These are phyloP conservation scores for Coptodon rendalli DNA, from an alignment of 2,113 vertebrate genomes.

Conservation along the genomic window DNA sequence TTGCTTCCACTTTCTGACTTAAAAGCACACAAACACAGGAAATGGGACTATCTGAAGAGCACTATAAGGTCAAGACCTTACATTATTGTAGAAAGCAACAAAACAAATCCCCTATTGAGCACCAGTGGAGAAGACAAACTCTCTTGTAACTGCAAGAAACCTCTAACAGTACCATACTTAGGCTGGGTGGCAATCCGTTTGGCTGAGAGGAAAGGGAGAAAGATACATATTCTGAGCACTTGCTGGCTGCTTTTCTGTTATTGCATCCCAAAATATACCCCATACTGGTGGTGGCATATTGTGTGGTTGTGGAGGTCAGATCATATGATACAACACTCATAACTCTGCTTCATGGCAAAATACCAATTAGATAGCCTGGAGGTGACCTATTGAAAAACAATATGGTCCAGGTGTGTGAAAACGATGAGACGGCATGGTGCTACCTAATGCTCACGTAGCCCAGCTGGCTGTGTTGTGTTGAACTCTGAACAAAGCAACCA, in stretches of 20 bases:
- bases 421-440: not conserved
- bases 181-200: not conserved
- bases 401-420: not conserved
- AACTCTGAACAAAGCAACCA: not conserved
- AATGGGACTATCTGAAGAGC: not conserved
- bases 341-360: not conserved
- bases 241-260: not conserved
- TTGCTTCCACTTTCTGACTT: not conserved
- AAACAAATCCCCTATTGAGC: not conserved
- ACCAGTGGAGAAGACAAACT: not conserved
- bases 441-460: not conserved
- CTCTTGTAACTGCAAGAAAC: not conserved
- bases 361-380: not conserved
- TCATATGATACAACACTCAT: not conserved
- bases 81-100: not conserved
- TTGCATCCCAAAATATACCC: not conserved
- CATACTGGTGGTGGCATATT: not conserved
- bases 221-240: accelerated
- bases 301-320: not conserved
- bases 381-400: not conserved
- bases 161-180: not conserved
- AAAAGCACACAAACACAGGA: not conserved
- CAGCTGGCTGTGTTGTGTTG: not conserved
- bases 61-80: not conserved
- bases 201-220: accelerated